Evolutionary conservation across 2,113 vertebrate species (phyloP), one percentile per base, ranked within the genome.

Genomic region (Brienomyrus longianalis): DNA sequence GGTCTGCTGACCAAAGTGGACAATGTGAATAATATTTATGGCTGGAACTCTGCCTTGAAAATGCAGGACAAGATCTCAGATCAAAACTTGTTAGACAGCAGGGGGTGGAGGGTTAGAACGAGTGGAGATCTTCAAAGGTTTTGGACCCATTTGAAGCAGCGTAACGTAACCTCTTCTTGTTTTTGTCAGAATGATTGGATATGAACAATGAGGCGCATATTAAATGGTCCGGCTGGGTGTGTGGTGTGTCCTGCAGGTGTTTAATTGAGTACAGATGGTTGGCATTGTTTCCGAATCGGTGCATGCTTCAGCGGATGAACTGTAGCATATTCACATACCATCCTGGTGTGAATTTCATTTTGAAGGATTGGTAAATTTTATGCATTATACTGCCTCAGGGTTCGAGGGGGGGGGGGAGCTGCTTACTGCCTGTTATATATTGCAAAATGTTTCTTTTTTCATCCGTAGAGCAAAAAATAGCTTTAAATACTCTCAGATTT

Each of bases 341-440:
- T 43, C 31, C 51, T 52, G 48, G 88, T 88, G 45, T 88, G n/a
- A 77, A 51, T 88, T 88, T 77, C 31, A 88, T 47, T 23, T 10
- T 19, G 17, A 9, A 66, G 66, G 62, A 51, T 27, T 35, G 15
- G 2, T 70, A 7, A 39, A 48, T 47, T 66, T 66, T 23, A 35
- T 43, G 11, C 21, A 70, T 17, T 86, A 3, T n/a, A 7, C 6
- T 88, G 23, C 56, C 39, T 21, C 7, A 2, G 45, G 83, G 45
- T 2, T 2, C 1, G 13, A 0, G 56, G 19, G 19, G 27, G n/a
- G 23, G 27, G 10, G 31, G 27, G 8, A 1, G 43, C 5, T 45
- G 45, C 21, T 70, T 35, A 27, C 48, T 48, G 8, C 27, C 45
- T 31, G 59, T 27, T 27, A 23, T 45, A 45, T 74, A 70, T 50